phyloP scores from a whole-genome alignment of 2,113 vertebrate genomes.

The Tonatia bakeri region DNA sequence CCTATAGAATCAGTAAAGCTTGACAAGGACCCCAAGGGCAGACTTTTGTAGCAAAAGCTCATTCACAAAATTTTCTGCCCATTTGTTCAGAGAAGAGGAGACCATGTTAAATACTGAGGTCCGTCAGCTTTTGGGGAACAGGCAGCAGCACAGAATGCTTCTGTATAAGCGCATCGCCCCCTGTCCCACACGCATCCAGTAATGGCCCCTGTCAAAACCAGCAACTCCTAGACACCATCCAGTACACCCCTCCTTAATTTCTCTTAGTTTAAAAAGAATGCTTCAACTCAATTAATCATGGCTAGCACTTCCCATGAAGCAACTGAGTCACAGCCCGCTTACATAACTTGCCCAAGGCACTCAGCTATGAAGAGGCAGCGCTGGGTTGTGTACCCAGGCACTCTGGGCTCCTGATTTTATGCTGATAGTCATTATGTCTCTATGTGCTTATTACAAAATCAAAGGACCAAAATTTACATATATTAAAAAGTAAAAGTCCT shows the following conservation, averaged over 20 bases:
- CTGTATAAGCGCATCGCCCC: no score
- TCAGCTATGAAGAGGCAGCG: neutral
- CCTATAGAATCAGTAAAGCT: neutral
- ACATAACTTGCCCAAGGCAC: neutral
- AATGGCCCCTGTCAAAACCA: neutral
- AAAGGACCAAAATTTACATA: neutral
- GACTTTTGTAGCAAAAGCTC: neutral
- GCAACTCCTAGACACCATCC: neutral
- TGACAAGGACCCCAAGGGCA: neutral
- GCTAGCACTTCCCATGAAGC: neutral
- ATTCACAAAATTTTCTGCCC: neutral
- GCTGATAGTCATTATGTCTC: neutral
- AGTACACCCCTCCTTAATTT: neutral
- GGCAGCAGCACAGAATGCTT: neutral
- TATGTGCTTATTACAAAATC: neutral
- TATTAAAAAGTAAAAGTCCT: neutral
- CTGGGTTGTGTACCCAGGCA: neutral
- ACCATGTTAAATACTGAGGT: neutral
- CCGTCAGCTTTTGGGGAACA: neutral
- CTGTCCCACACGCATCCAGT: neutral
- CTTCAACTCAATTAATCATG: neutral
- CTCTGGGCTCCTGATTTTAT: neutral
- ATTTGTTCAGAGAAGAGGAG: neutral
- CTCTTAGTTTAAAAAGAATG: conserved; percentile 14
- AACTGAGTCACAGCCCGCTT: neutral